phyloP scores from a whole-genome alignment of 2,888 invertebrate genomes.

The Alentia gelatinosa region DNA sequence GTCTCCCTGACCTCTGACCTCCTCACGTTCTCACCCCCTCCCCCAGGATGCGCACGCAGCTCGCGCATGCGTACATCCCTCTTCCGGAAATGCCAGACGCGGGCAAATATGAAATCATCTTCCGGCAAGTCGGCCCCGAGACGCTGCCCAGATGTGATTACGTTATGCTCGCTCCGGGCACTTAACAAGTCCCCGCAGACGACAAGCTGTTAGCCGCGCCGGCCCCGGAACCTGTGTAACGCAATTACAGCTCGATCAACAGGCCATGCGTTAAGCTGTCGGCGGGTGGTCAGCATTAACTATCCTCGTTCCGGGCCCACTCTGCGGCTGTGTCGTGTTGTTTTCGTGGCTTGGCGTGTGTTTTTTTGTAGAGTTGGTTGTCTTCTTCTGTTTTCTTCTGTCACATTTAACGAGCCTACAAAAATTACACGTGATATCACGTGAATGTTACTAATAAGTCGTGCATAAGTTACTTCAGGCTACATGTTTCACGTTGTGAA shows the following conservation, averaged over 20 bases:
- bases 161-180: constrained; percentile 6
- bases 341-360: no score
- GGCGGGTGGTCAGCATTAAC: not conserved
- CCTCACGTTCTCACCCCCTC: no score
- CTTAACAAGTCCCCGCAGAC: not conserved
- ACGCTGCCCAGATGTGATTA: not conserved
- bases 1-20: no score
- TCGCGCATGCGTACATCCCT: not conserved
- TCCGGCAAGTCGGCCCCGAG: not conserved
- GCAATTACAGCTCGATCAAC: not conserved
- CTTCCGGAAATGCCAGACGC: not conserved
- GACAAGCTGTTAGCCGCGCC: not conserved
- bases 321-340: not conserved
- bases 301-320: not conserved
- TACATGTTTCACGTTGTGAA: no score
- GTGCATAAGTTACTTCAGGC: no score
- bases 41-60: no score
- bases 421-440: no score
- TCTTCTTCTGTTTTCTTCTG: no score
- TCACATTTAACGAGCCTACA: no score
- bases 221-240: not conserved
- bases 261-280: not conserved
- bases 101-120: not conserved
- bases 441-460: no score
- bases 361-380: no score